phyloP scores from a whole-genome alignment of 1,140 invertebrate genomes.

The Conopomorpha cramerella region DNA sequence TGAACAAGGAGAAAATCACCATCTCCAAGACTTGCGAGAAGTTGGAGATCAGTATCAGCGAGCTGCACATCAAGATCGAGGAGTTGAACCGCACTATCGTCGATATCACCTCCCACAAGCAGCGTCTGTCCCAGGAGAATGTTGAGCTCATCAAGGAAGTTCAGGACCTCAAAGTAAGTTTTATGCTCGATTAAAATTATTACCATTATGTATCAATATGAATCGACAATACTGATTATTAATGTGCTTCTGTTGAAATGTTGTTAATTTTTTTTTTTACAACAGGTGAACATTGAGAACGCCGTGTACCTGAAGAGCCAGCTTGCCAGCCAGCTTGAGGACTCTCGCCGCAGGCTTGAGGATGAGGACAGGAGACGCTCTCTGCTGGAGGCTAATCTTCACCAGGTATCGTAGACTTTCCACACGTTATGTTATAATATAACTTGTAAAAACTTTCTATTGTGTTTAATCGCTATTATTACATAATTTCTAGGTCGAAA shows the following conservation, averaged over 20 bases:
- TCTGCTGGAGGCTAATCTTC: conserved; percentile 83
- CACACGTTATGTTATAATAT: no score
- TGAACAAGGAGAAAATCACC: conserved; percentile 89
- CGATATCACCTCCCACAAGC: conserved; percentile 91
- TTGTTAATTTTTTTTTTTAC: conserved; percentile 1
- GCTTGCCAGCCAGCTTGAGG: conserved; percentile 86
- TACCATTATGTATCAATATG: conserved; percentile 2
- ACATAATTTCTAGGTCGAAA: conserved; percentile 88
- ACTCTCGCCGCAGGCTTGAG: conserved; percentile 89
- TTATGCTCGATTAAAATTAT: no score
- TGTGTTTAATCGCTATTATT: no score
- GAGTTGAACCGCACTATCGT: conserved; percentile 93
- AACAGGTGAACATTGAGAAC: conserved; percentile 90
- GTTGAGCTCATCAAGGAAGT: conserved; percentile 93
- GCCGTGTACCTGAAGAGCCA: conserved; percentile 87
- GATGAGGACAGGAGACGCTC: conserved; percentile 93
- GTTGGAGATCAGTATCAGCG: conserved; percentile 85
- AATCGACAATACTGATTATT: not conserved
- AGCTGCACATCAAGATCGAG: conserved; percentile 92
- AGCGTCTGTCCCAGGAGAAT: conserved; percentile 87
- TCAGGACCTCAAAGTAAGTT: conserved; percentile 90
- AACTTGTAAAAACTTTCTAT: no score
- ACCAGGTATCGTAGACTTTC: no score
- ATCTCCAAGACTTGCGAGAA: conserved; percentile 88
- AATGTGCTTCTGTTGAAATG: not conserved